Evolutionary conservation across 2,888 invertebrate species (phyloP).

Genomic region (Mactromeris polynyma): DNA sequence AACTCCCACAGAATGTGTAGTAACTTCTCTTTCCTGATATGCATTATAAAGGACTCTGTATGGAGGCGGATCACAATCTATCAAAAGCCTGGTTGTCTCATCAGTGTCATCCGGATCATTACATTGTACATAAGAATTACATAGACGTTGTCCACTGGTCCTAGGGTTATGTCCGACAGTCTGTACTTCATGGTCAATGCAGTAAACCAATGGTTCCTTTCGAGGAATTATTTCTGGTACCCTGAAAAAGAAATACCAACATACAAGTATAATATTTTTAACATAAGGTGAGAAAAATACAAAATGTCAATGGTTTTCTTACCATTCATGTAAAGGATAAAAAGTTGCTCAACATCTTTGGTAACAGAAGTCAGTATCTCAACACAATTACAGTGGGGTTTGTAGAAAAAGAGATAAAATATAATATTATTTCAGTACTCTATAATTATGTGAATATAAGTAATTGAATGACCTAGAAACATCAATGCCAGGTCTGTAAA

Average conservation of each 20-base stretch:
- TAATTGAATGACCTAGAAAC: no score
- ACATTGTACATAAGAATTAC: not conserved
- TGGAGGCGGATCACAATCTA: conserved; percentile 14
- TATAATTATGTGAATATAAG: no score
- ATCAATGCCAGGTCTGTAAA: no score
- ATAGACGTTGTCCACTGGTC: not conserved
- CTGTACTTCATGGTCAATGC: not conserved
- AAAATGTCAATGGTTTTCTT: not conserved
- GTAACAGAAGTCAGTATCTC: no score
- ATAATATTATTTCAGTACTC: no score
- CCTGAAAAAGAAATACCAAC: not conserved
- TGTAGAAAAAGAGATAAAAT: no score
- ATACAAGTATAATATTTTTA: not conserved
- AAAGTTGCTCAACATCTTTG: no score
- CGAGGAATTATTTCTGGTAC: not conserved
- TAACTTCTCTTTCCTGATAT: not conserved
- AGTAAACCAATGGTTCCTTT: not conserved
- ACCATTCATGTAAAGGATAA: no score
- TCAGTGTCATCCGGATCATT: not conserved
- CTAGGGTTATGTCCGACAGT: not conserved
- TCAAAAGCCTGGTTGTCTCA: conserved; percentile 28
- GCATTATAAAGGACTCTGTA: not conserved
- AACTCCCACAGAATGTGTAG: not conserved
- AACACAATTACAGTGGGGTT: no score
- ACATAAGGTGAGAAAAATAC: not conserved